Base-by-base conservation (phyloP, 2,888 invertebrate species). In the Marasmarcha lunaedactyla region DNA sequence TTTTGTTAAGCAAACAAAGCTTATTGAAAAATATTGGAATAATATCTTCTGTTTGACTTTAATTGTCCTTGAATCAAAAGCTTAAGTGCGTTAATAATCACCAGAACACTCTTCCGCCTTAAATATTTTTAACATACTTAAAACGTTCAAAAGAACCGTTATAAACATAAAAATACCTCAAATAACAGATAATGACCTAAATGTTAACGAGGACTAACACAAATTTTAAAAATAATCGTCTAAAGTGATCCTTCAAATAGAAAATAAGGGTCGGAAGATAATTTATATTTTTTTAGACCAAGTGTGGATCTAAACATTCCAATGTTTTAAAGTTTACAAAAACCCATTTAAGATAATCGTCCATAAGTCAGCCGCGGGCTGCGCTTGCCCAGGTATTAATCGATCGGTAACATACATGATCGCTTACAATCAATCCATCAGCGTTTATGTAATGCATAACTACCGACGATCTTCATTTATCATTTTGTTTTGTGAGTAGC, bases 391-490 rank as follows among this genome's bases (percentile, higher is more conserved):
- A 71, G 67, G 68, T 71, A 71, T 74, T 81, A 77, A 81, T 79
- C 78, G 77, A 78, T 78, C 68, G 72, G 71, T 68, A 68, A 66
- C 69, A 61, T 69, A 72, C 62, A 55, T 51, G 66, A 59, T 59
- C 71, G 68, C 71, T 73, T 69, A 79, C 74, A 73, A 79, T 81
- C 79, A 78, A 83, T 83, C 79, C 71, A 83, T 83, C 81, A 81
- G 72, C 70, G 66, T 76, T 71, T 71, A 73, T 73, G 74, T 77
- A 73, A 71, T 68, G 63, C 66, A 62, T 68, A 77, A 79, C 81
- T 79, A 76, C 74, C 69, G 76, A 71, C 66, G 68, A 66, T 71
- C 66, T 71, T 64, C 72, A 83, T 83, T 83, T 77, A 81, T 83
- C 83, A 83, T 79, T 73, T 71, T 69, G 71, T 77, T 73, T 74